These are phyloP conservation scores for Aphrophora alni DNA, from an alignment of 2,888 invertebrate species.

Conservation along the genomic window DNA sequence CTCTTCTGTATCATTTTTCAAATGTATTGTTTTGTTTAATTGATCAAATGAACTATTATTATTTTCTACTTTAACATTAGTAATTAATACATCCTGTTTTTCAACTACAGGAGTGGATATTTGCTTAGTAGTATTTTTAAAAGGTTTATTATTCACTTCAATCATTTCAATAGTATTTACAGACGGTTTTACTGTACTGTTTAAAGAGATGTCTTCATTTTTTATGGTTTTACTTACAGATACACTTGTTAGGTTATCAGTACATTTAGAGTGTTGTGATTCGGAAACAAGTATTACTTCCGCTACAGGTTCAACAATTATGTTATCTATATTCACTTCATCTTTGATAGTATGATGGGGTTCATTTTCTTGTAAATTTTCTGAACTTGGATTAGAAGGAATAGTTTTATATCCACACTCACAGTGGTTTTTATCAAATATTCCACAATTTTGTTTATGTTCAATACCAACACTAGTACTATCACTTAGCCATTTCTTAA, in stretches of 20 bases:
- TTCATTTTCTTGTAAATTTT: neutral
- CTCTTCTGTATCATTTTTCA: neutral
- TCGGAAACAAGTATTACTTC: neutral
- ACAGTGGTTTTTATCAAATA: slow-evolving; percentile 48
- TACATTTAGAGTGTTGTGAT: neutral
- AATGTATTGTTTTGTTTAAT: neutral
- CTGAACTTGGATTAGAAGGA: neutral
- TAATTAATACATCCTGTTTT: neutral
- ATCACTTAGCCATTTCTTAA: slow-evolving; percentile 49
- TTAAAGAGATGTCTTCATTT: neutral
- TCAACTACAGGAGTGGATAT: neutral
- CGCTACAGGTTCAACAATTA: neutral
- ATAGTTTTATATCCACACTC: slow-evolving; percentile 45
- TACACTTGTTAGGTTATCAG: too few relatives aligned
- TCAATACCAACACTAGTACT: slow-evolving; percentile 46
- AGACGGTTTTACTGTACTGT: neutral
- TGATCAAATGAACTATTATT: neutral
- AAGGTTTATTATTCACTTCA: neutral
- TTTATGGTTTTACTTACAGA: neutral
- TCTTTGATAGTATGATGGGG: neutral
- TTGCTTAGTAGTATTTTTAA: neutral
- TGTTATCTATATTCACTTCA: neutral
- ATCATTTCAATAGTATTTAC: neutral
- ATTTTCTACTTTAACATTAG: neutral
- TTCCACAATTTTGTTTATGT: slow-evolving; percentile 47